These are phyloP conservation scores for Biston betularia DNA, from an alignment of 2,888 invertebrate species.

Conservation along the genomic window DNA sequence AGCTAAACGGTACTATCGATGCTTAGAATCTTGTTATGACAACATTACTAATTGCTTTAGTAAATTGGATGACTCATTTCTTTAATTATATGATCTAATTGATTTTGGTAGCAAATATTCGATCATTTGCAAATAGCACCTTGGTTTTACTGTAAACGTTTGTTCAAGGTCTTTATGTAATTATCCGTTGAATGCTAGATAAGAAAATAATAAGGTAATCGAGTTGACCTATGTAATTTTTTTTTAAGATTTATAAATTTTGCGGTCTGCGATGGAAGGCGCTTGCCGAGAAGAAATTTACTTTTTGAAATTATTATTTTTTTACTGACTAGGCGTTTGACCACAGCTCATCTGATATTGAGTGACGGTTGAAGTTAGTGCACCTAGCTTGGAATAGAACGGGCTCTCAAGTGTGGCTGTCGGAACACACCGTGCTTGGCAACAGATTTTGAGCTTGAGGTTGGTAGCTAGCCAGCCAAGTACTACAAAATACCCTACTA, in stretches of 20 bases:
- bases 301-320: no score
- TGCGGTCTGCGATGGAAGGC: neutral
- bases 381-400: no score
- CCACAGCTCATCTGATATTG: no score
- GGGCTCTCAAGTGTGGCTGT: no score
- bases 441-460: no score
- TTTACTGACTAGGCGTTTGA: no score
- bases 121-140: constrained; percentile 19
- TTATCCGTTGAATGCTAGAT: neutral
- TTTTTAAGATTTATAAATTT: neutral
- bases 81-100: constrained; percentile 25
- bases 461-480: no score
- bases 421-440: no score
- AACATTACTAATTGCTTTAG: constrained; percentile 40
- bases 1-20: constrained; percentile 48
- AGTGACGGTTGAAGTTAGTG: no score
- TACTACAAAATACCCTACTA: no score
- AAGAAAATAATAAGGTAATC: neutral
- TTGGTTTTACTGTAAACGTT: constrained; percentile 19
- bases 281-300: no score
- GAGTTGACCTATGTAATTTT: neutral
- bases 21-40: constrained; percentile 50
- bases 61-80: constrained; percentile 48
- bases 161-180: constrained; percentile 23
- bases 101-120: constrained; percentile 25